Evolutionary conservation across 64 coral and sea anemone genomes (phyloP).

Genomic region (Montipora efflorescens): DNA sequence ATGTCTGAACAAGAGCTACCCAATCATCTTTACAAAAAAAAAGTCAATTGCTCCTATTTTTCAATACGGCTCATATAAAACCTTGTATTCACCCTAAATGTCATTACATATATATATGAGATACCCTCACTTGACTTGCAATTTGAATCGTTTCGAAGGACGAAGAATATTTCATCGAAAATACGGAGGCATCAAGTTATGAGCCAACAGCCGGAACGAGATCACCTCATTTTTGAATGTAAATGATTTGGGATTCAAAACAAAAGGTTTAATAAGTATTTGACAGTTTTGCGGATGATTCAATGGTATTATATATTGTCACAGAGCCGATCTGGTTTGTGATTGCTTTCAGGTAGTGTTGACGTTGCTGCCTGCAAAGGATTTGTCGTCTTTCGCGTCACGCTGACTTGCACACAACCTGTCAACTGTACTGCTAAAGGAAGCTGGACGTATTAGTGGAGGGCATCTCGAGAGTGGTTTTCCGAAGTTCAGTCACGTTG

Average conservation of each 20-base stretch:
- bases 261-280: conserved; percentile 26
- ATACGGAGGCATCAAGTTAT: background rate
- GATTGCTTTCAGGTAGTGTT: background rate
- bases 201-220: background rate
- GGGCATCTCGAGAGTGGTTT: background rate
- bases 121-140: background rate
- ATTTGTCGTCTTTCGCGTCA: background rate
- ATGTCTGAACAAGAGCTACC: background rate
- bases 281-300: background rate
- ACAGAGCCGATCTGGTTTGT: conserved; percentile 23
- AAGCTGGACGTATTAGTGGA: background rate
- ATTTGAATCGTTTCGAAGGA: background rate
- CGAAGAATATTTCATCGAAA: background rate
- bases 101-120: too few species aligned
- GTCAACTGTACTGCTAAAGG: background rate
- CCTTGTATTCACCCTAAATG: background rate
- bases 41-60: background rate
- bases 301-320: conserved; percentile 12
- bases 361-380: background rate
- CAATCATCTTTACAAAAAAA: background rate
- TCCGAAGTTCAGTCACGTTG: background rate
- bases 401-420: too few species aligned
- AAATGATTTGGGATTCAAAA: conserved; percentile 1
- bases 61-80: background rate
- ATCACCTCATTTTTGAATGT: conserved; percentile 12